Evolutionary conservation across 2,113 vertebrate species (phyloP).

Genomic region (Dunckerocampus dactyliophorus): DNA sequence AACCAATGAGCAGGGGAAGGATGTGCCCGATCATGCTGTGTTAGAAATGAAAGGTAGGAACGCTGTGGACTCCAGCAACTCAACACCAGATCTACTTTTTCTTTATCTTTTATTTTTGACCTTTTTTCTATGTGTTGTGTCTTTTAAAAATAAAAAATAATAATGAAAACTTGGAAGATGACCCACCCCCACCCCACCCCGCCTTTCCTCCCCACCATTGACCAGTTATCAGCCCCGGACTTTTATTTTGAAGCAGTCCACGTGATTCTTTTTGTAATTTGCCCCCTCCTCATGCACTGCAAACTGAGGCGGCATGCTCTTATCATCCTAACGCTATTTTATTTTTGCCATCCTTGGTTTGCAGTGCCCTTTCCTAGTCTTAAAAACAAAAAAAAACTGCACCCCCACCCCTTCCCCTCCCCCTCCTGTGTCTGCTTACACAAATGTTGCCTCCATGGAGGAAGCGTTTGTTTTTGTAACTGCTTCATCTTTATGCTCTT

Average conservation of each 20-base stretch:
- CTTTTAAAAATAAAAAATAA: constrained; percentile 18
- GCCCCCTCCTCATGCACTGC: constrained; percentile 56
- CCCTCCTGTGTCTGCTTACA: constrained; percentile 53
- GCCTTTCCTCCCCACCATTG: constrained; percentile 49
- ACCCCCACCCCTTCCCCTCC: constrained; percentile 30
- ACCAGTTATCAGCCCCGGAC: constrained; percentile 62
- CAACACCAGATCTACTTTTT: constrained; percentile 77
- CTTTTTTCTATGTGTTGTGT: constrained; percentile 64
- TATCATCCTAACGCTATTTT: constrained; percentile 21
- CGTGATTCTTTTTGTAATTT: constrained; percentile 42
- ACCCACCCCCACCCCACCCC: constrained; percentile 17
- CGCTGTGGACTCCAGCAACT: constrained; percentile 71
- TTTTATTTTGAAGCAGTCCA: constrained; percentile 39
- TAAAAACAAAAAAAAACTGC: constrained; percentile 39
- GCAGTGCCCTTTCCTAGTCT: constrained; percentile 58
- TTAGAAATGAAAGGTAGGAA: constrained; percentile 98
- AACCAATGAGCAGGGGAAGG: constrained; percentile 93
- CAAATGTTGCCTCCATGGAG: constrained; percentile 70
- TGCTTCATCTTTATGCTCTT: constrained; percentile 51
- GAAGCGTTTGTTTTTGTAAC: constrained; percentile 61
- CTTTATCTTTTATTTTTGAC: constrained; percentile 15
- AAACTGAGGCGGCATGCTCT: constrained; percentile 47
- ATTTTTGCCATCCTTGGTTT: constrained; percentile 46
- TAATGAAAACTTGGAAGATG: constrained; percentile 74
- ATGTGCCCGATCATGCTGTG: constrained; percentile 92